These are phyloP conservation scores for Vicugna pacos DNA, from an alignment of 2,113 vertebrate genomes.

Conservation along the genomic window DNA sequence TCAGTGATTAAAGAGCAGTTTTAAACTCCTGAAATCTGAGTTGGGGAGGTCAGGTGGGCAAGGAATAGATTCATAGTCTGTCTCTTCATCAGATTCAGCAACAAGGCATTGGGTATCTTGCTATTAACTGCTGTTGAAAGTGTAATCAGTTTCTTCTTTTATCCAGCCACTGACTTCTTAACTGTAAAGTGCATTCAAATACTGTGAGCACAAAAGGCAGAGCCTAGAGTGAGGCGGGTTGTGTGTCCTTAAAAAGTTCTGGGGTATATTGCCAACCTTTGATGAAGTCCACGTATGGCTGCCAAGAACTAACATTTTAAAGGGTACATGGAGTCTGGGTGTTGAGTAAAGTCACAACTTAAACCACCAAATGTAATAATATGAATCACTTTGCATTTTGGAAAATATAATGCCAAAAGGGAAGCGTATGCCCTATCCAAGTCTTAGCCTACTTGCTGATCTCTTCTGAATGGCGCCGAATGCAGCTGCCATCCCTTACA, in stretches of 20 bases:
- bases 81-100: conserved; percentile 36
- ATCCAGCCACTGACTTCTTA: conserved; percentile 60
- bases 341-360: conserved; percentile 46
- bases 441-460: conserved; percentile 54
- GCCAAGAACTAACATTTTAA: conserved; percentile 30
- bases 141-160: conserved; percentile 45
- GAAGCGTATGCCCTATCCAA: background rate
- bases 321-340: background rate
- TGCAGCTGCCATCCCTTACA: conserved; percentile 48
- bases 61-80: background rate
- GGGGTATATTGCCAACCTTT: background rate
- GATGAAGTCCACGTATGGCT: background rate
- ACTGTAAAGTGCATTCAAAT: conserved; percentile 74
- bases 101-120: background rate
- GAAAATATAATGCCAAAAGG: conserved; percentile 44
- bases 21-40: conserved; percentile 41
- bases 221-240: background rate
- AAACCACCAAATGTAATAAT: conserved; percentile 39
- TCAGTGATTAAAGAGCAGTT: conserved; percentile 46
- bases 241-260: conserved; percentile 31
- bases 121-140: conserved; percentile 39
- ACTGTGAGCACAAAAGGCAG: conserved; percentile 66
- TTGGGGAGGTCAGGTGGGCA: background rate
- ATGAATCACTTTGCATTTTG: conserved; percentile 24
- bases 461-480: conserved; percentile 50